phyloP scores from a whole-genome alignment of 2,113 vertebrate species.

The Carettochelys insculpta region DNA sequence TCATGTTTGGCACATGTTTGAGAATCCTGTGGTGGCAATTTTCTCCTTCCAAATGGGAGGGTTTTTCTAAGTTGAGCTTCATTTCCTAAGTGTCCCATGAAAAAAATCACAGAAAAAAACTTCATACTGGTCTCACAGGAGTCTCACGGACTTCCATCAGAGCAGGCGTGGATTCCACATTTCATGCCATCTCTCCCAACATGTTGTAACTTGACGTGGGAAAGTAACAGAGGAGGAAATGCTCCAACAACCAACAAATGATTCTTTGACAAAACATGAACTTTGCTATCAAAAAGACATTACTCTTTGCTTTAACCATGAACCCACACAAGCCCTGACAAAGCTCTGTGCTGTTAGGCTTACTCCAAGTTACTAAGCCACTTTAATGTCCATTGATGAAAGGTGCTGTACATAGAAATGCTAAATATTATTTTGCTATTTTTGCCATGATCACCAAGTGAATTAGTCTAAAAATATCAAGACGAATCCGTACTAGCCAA shows the following conservation, averaged over 20 bases:
- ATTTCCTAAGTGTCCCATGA: slow-evolving; percentile 23
- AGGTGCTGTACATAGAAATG: background rate
- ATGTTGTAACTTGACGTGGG: slow-evolving; percentile 15
- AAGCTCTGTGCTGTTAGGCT: background rate
- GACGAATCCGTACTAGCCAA: background rate
- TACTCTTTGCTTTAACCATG: background rate
- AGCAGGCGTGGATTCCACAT: background rate
- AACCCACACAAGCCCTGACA: background rate
- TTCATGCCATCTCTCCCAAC: background rate
- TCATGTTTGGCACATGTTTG: slow-evolving; percentile 29
- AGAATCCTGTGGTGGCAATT: slow-evolving; percentile 36
- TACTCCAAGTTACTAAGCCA: background rate
- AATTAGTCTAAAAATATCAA: background rate
- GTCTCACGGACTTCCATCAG: background rate
- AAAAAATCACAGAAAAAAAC: background rate
- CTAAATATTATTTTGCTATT: background rate
- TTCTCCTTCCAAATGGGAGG: slow-evolving; percentile 43
- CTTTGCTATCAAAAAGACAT: accelerated
- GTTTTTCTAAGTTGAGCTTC: slow-evolving; percentile 66
- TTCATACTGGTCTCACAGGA: background rate
- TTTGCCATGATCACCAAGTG: background rate
- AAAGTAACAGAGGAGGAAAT: background rate
- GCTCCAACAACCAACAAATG: background rate
- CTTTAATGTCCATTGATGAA: background rate
- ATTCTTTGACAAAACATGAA: background rate